Base-by-base conservation (phyloP, 2,888 invertebrate species). In the Perizoma flavofasciatum region DNA sequence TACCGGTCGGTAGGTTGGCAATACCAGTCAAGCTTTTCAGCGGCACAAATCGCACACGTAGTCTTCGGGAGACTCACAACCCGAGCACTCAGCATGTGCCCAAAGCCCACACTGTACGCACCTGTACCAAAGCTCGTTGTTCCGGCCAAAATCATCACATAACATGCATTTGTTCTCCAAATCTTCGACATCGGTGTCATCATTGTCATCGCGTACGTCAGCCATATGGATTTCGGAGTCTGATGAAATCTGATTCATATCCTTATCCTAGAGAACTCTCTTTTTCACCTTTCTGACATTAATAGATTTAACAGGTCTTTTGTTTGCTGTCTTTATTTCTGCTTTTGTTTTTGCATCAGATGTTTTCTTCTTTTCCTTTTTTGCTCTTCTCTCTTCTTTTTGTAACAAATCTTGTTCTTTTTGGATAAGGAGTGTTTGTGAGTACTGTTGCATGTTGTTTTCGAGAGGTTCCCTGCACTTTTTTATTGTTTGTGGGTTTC, bases 51-150 rank as follows among this genome's bases (percentile, higher is more conserved):
- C 49, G 39, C 49, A 49, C 40, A 43, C 34, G 32, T 61, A 61
- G 37, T 35, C 45, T 33, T 54, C 48, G 37, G 62, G 11, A 34
- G 54, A 53, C 2, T 61, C 61, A 32, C 22, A 57, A 9, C 54
- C 57, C 8, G 57, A 45, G 43, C 61, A 61, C n/a, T 61, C 52
- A 10, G 49, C 52, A 34, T 56, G 56, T 39, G 61, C 53, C 61
- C 56, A 61, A 39, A 7, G 46, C 9, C 61, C 55, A 51, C 52
- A 61, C n/a, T 8, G 43, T 11, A 41, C 32, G 35, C 61, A 61
- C 46, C 50, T 44, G 47, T 47, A 55, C 55, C 50, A 60, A 6
- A 50, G 6, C 10, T 60, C 55, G 49, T 55, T 60, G 39, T 49
- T 37, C 22, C 39, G 49, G n/a, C 49, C 49, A 10, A 7, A 54